phyloP scores from a whole-genome alignment of 2,113 vertebrate species.

The Xiphias gladius region DNA sequence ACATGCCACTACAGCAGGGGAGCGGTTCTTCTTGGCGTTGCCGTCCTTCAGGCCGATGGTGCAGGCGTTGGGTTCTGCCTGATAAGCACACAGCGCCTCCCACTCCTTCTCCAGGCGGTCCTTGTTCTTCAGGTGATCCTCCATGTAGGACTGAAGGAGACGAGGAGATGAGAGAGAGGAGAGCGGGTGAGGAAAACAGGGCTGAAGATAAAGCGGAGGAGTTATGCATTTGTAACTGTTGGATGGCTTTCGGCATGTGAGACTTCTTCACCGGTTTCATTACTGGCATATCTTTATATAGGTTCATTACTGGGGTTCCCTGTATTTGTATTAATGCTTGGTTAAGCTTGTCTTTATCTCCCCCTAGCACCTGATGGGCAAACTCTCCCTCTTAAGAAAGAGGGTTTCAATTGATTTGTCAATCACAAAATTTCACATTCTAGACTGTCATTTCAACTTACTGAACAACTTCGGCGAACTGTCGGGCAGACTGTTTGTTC shows the following conservation, averaged over 20 bases:
- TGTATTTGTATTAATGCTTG: background rate
- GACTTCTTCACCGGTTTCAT: background rate
- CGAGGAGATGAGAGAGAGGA: background rate
- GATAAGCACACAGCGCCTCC: conserved; percentile 94
- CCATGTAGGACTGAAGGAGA: conserved; percentile 93
- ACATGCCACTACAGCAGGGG: conserved; percentile 89
- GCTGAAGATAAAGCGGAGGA: background rate
- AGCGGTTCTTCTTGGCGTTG: conserved; percentile 91
- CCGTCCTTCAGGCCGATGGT: conserved; percentile 85
- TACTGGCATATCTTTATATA: background rate
- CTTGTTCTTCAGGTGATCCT: conserved; percentile 96
- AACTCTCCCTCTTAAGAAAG: background rate
- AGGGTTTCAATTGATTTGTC: background rate
- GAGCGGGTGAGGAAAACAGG: background rate
- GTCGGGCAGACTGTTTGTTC: background rate
- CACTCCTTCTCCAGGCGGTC: conserved; percentile 94
- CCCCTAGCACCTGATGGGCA: background rate
- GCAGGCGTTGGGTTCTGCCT: conserved; percentile 90
- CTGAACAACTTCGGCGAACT: background rate
- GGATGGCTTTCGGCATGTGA: too few relatives aligned
- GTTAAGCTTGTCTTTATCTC: background rate
- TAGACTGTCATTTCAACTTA: background rate
- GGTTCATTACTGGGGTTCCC: background rate
- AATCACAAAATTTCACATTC: background rate
- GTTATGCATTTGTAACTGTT: background rate